phyloP scores from a whole-genome alignment of 2,797 vertebrate species.

The Muscicapa comitata region DNA sequence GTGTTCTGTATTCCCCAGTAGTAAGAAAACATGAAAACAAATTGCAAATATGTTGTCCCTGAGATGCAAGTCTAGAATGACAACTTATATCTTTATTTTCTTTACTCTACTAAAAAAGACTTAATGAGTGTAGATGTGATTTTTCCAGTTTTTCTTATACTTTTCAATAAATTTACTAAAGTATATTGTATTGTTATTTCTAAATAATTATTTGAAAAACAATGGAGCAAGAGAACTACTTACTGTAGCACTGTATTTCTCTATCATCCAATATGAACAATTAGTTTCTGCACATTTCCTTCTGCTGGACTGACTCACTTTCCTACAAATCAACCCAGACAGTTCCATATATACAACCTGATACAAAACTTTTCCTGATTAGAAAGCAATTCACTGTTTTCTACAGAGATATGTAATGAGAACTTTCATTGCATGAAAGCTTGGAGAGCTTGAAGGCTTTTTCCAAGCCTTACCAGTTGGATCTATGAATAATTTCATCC shows the following conservation, averaged over 20 bases:
- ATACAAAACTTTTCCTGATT: background rate
- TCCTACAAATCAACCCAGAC: background rate
- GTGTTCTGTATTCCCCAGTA: background rate
- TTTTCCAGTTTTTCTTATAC: background rate
- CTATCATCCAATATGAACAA: background rate
- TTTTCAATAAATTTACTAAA: background rate
- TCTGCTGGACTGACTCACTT: background rate
- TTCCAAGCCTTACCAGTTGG: background rate
- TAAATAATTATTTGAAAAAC: background rate
- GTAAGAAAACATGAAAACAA: background rate
- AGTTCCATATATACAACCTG: background rate
- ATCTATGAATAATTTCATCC: background rate
- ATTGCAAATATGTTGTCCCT: background rate
- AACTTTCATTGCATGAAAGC: rapidly evolving
- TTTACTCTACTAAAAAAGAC: background rate
- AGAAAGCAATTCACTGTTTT: background rate
- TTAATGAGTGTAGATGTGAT: background rate
- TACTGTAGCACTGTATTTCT: background rate
- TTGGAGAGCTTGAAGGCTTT: background rate
- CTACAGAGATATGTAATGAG: background rate
- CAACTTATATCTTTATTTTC: background rate
- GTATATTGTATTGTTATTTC: background rate
- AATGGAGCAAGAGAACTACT: background rate
- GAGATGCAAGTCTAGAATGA: background rate
- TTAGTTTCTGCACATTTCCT: background rate